A percentile compares a stretch with the other conserved stretches of the same genome.
Conservation (phyloP, 2,113 vertebrate species). For the Macquaria australasica region DNA sequence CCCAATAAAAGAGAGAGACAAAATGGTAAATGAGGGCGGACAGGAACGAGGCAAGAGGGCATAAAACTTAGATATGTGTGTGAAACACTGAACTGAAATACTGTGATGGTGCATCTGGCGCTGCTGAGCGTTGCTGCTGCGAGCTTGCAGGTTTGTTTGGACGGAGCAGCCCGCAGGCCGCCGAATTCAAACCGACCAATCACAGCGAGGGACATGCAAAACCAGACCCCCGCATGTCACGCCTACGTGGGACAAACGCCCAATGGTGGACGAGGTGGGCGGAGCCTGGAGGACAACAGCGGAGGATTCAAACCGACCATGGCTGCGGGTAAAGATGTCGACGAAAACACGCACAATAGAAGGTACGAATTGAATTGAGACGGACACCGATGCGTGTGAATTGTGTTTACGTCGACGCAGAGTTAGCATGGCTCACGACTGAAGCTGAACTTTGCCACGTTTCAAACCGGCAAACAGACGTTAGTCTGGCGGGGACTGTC, state of each 20-base stretch:
- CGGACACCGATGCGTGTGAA: rapidly evolving
- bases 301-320: conserved; percentile 85
- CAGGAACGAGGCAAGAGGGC: too few relatives aligned
- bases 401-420: rapidly evolving
- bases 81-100: too few relatives aligned
- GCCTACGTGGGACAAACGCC: conserved; percentile 32
- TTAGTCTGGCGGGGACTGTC: not conserved
- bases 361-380: conserved; percentile 64
- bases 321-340: conserved; percentile 80
- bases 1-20: too few relatives aligned
- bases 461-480: not conserved
- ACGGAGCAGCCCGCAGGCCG: rapidly evolving
- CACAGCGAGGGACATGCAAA: conserved; percentile 21
- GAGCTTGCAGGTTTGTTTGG: not conserved
- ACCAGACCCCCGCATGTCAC: rapidly evolving
- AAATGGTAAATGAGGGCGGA: too few relatives aligned
- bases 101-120: not conserved
- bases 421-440: rapidly evolving
- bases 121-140: not conserved
- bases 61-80: too few relatives aligned
- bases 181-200: conserved; percentile 83
- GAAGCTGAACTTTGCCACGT: rapidly evolving
- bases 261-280: conserved; percentile 69
- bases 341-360: conserved; percentile 76
- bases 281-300: conserved; percentile 58